Evolutionary conservation across 2,113 vertebrate species (phyloP).

Genomic region (Chascanopsetta lugubris): DNA sequence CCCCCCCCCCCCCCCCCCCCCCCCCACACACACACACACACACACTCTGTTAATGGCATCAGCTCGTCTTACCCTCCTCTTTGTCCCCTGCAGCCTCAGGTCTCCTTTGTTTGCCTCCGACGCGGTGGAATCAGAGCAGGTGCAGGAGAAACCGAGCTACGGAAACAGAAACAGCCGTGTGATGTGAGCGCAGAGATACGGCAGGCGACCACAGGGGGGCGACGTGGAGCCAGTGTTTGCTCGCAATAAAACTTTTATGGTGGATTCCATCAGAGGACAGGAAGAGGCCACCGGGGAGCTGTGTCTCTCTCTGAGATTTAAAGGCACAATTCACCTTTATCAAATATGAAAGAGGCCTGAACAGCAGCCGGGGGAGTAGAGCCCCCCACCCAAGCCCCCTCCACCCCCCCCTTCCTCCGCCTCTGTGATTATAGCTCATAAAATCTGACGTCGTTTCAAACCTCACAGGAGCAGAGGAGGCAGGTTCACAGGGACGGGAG

Average conservation of each 20-base stretch:
- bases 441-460: slow-evolving; percentile 16
- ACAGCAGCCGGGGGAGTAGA: background rate
- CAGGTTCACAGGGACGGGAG: background rate
- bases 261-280: too few species aligned
- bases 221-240: background rate
- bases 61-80: slow-evolving; percentile 49
- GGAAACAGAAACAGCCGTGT: background rate
- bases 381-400: too few species aligned
- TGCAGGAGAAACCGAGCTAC: slow-evolving; percentile 30
- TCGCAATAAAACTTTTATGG: slow-evolving; percentile 42
- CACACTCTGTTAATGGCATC: slow-evolving; percentile 34
- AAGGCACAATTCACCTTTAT: slow-evolving; percentile 31
- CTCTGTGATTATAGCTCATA: background rate
- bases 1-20: slow-evolving; percentile 39
- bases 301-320: background rate
- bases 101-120: slow-evolving; percentile 51
- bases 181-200: background rate
- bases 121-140: slow-evolving; percentile 43
- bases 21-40: too few species aligned
- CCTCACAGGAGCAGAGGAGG: slow-evolving; percentile 1
- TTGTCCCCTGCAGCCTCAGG: slow-evolving; percentile 27
- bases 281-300: too few species aligned
- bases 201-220: too few species aligned
- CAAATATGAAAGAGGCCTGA: slow-evolving; percentile 25
- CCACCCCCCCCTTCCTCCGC: background rate